Percentiles rank a stretch among this genome's conserved stretches.
Evolutionary conservation across 2,797 vertebrate species (phyloP).

Genomic region (Luscinia luscinia): DNA sequence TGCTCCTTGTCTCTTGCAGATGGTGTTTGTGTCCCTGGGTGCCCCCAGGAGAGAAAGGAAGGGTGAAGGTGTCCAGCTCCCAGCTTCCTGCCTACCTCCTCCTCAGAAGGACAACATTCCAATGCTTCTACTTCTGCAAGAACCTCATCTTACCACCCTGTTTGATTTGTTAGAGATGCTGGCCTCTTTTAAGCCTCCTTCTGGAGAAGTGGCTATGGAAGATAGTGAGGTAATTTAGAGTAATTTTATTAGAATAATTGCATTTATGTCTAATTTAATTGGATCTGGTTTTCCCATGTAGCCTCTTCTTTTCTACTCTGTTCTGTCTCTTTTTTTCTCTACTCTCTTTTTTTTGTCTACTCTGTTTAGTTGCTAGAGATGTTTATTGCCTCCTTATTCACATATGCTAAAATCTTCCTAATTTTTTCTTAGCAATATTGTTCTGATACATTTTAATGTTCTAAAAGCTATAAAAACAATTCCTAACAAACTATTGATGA

Average conservation of each 20-base stretch:
- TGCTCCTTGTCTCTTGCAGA: conserved; percentile 74
- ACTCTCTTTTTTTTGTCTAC: background rate
- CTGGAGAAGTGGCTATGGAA: conserved; percentile 84
- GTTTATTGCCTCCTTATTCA: background rate
- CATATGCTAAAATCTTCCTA: rapidly evolving
- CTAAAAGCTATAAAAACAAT: background rate
- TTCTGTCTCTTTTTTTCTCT: background rate
- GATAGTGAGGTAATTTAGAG: conserved; percentile 84
- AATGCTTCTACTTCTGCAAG: conserved; percentile 97
- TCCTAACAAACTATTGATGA: background rate
- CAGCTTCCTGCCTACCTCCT: conserved; percentile 95
- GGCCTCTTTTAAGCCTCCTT: conserved; percentile 95
- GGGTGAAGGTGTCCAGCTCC: conserved; percentile 95
- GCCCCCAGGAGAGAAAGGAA: conserved; percentile 95
- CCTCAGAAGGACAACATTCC: conserved; percentile 99
- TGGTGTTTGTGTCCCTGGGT: conserved; percentile 98
- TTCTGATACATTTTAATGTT: background rate
- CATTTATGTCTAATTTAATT: background rate
- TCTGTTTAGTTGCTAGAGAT: background rate
- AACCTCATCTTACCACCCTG: conserved; percentile 96
- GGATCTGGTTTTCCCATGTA: background rate
- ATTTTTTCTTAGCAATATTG: background rate
- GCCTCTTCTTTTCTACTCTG: background rate
- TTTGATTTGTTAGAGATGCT: conserved; percentile 98
- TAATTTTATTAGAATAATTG: background rate